These are phyloP conservation scores for Sitophilus oryzae DNA, from an alignment of 1,140 invertebrate genomes.

Conservation along the genomic window DNA sequence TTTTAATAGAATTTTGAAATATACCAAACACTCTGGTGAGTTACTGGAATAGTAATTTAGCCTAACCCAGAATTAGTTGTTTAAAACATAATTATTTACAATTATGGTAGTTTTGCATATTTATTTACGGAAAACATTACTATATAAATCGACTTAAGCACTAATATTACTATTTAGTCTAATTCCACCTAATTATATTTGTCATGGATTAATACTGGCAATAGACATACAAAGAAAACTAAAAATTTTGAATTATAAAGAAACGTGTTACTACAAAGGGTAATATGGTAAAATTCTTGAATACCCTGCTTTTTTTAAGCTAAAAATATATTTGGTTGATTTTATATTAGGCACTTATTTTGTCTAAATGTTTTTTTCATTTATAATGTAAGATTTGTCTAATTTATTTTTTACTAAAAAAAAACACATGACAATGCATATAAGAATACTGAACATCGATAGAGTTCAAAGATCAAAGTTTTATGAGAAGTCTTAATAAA, in stretches of 20 bases:
- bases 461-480: no score
- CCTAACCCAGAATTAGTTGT: not conserved
- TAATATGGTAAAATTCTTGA: not conserved
- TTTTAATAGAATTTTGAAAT: no score
- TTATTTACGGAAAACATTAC: not conserved
- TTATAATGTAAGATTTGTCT: no score
- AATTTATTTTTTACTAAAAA: no score
- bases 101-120: not conserved
- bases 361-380: not conserved
- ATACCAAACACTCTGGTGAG: no score
- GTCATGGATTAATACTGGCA: conserved; percentile 2
- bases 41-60: no score
- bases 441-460: no score
- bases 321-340: conserved; percentile 3
- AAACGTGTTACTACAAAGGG: conserved; percentile 1
- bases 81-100: not conserved
- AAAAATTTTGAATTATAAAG: not conserved
- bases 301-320: conserved; percentile 5
- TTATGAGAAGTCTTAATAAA: no score
- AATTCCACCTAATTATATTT: not conserved
- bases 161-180: not conserved
- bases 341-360: conserved; percentile 5
- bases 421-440: no score
- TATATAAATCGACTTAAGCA: not conserved
- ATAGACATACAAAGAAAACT: conserved; percentile 2